Conservation (phyloP, 2,888 invertebrate genomes). For the Lithosia quadra region DNA sequence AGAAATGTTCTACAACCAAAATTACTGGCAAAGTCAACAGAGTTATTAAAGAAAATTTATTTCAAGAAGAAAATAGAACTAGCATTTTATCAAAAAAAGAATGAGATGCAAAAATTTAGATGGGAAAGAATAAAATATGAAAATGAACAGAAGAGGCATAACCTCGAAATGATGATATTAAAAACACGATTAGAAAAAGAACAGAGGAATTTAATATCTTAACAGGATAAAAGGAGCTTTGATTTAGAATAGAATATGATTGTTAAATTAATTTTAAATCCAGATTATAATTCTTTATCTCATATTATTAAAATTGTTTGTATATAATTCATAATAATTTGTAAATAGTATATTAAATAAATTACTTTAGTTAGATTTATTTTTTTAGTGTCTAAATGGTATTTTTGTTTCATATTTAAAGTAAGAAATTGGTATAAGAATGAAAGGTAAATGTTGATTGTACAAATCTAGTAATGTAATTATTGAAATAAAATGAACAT, state of each 20-base stretch:
- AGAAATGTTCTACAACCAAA: neutral
- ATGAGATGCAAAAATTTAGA: neutral
- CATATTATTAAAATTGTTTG: no score
- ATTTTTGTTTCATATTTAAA: no score
- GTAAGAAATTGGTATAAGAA: no score
- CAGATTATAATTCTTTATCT: no score
- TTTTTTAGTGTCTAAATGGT: no score
- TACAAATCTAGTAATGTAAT: no score
- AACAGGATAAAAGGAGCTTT: neutral
- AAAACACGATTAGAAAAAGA: neutral
- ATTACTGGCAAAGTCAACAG: neutral
- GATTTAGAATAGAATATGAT: neutral
- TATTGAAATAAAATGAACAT: no score
- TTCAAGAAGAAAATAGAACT: neutral
- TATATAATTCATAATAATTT: no score
- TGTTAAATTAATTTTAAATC: neutral
- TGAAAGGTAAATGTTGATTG: no score
- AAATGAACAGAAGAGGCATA: neutral
- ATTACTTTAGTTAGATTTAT: no score
- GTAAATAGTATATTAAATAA: no score
- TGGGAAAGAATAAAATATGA: neutral
- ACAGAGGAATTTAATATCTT: neutral
- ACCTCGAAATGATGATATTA: neutral
- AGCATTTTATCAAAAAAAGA: neutral
- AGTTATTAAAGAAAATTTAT: neutral